Evolutionary conservation across 1,140 invertebrate species (phyloP), one percentile per base, ranked within the genome.

Genomic region (Wasmannia auropunctata): DNA sequence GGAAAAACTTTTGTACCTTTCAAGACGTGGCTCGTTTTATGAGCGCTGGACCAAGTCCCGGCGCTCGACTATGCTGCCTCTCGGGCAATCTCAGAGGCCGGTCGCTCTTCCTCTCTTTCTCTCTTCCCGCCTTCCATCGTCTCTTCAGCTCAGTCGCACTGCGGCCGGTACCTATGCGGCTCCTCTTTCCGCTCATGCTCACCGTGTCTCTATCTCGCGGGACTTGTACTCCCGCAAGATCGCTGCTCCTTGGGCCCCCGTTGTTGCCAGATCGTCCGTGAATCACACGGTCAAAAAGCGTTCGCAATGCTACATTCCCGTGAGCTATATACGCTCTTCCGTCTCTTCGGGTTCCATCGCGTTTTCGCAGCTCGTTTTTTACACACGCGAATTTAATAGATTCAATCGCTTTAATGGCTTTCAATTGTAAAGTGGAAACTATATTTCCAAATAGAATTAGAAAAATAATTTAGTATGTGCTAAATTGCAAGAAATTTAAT

Each of bases 201-300:
- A 62, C 51, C 40, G 22, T 70, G 16, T 65, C 79, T 74, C 79
- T 54, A 40, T 89, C 86, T 86, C 77, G 65, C 79, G 69, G 81
- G 87, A 85, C 88, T 90, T 87, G 86, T 88, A 89, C 88, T 93
- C 91, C 87, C 87, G 87, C 85, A 80, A 93, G 92, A 93, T 93
- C 89, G 87, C 87, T 93, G 87, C 86, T 83, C 74, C 85, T 90
- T 83, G 79, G 58, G 70, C 86, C 84, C n/a, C 67, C 93, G 90
- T 91, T 93, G 92, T 93, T 93, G 92, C 92, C 93, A 93, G 91
- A 91, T 93, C 92, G 90, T 92, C 84, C 79, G 86, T 84, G 88
- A 70, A 92, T 91, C 90, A 85, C 74, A 75, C 83, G 85, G 70
- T 88, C 85, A 65, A 87, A 92, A 90, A 86, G 85, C 85, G 88